These are phyloP conservation scores for Acronicta aceris DNA, from an alignment of 2,888 invertebrate genomes.

Conservation along the genomic window DNA sequence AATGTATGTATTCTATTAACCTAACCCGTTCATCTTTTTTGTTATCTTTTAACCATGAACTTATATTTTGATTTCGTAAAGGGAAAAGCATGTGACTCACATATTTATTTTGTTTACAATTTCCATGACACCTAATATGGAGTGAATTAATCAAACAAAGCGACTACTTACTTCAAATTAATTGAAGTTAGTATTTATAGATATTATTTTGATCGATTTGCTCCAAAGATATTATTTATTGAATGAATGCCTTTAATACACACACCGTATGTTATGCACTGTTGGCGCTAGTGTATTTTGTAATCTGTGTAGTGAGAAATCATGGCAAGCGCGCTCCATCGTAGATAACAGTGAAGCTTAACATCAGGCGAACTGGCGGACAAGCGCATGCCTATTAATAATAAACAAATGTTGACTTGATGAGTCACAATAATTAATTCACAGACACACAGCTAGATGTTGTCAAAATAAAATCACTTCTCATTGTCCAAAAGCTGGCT, in stretches of 20 bases:
- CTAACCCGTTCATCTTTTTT: constrained; percentile 31
- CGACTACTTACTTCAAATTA: background rate
- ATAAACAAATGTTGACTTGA: too few species aligned
- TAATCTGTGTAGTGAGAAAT: constrained; percentile 15
- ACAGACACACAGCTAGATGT: too few species aligned
- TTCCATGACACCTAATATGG: constrained; percentile 11
- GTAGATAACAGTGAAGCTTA: too few species aligned
- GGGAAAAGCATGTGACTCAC: constrained; percentile 43
- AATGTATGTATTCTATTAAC: constrained; percentile 42
- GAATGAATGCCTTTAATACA: constrained; percentile 7
- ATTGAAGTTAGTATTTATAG: background rate
- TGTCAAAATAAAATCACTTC: too few species aligned
- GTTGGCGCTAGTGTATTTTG: constrained; percentile 5
- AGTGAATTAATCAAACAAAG: constrained; percentile 23
- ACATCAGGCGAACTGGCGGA: too few species aligned
- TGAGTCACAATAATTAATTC: too few species aligned
- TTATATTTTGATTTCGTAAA: constrained; percentile 35
- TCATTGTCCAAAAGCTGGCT: too few species aligned
- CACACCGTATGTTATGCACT: constrained; percentile 20
- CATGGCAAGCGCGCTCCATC: too few species aligned
- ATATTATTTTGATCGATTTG: constrained; percentile 19
- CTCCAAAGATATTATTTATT: constrained; percentile 9
- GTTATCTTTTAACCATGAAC: constrained; percentile 25
- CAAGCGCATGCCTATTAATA: too few species aligned
- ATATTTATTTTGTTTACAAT: constrained; percentile 7